phyloP scores from a whole-genome alignment of 1,140 invertebrate species.

The Drosophila pseudoobscura region DNA sequence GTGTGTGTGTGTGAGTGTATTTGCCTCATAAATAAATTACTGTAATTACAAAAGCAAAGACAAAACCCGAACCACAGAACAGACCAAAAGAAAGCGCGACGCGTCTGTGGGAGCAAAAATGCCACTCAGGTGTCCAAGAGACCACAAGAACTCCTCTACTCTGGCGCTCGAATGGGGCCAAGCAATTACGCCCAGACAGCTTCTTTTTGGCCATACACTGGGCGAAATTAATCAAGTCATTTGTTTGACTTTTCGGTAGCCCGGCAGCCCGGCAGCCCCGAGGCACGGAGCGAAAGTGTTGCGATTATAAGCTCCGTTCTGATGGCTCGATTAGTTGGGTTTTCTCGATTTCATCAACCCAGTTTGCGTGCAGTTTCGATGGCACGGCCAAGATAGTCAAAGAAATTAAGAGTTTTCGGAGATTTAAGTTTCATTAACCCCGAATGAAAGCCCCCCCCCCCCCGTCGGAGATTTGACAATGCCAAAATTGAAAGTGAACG shows the following conservation, averaged over 20 bases:
- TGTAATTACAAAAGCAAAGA: conserved; percentile 57
- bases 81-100: conserved; percentile 63
- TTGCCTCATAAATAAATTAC: conserved; percentile 68
- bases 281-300: conserved; percentile 50
- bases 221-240: conserved; percentile 68
- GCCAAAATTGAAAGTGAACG: not conserved
- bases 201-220: conserved; percentile 57
- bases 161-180: conserved; percentile 54
- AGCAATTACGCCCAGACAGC: conserved; percentile 74
- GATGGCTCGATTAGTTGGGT: conserved; percentile 55
- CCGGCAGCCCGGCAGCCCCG: not conserved
- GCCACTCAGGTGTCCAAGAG: conserved; percentile 55
- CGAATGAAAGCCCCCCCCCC: conserved; percentile 2
- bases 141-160: conserved; percentile 43
- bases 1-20: conserved; percentile 1
- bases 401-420: conserved; percentile 60
- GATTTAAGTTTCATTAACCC: conserved; percentile 62
- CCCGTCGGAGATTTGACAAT: conserved; percentile 26
- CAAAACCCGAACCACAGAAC: conserved; percentile 21
- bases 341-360: conserved; percentile 35
- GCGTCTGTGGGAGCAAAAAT: conserved; percentile 66
- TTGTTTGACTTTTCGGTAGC: conserved; percentile 23
- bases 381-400: not conserved
- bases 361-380: conserved; percentile 8
- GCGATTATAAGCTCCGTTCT: conserved; percentile 32